phyloP scores from a whole-genome alignment of 2,113 vertebrate species.

The Eptesicus fuscus region DNA sequence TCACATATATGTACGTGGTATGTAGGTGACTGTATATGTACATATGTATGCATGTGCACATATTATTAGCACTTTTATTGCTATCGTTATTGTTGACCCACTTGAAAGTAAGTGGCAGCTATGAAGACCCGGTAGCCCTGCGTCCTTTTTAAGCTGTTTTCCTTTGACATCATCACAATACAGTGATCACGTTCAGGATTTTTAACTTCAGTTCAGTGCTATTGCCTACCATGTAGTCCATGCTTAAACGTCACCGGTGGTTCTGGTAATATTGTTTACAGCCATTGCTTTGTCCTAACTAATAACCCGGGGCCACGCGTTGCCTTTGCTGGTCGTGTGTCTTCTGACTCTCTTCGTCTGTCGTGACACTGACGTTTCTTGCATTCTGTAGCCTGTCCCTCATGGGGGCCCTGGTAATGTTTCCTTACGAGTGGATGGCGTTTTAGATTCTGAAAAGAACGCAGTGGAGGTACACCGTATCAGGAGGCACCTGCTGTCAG shows the following conservation, averaged over 20 bases:
- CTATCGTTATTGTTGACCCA: background rate
- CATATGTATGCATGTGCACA: background rate
- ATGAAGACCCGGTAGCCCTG: background rate
- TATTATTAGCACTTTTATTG: background rate
- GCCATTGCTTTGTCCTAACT: background rate
- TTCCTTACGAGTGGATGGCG: background rate
- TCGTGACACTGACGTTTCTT: background rate
- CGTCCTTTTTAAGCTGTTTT: background rate
- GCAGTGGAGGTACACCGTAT: fast-evolving
- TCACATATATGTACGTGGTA: background rate
- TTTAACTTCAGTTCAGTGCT: background rate
- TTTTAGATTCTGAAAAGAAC: background rate
- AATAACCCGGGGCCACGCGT: too few species aligned
- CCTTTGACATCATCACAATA: background rate
- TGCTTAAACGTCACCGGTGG: background rate
- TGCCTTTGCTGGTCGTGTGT: background rate
- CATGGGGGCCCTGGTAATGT: background rate
- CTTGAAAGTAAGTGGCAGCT: background rate
- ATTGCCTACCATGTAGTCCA: background rate
- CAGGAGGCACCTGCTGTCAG: background rate
- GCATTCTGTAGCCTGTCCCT: background rate
- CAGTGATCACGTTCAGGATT: background rate
- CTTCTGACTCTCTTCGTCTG: background rate
- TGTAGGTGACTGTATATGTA: background rate
- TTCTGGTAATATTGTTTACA: background rate